These are phyloP conservation scores for Poeciliopsis gracilis DNA, from an alignment of 2,797 vertebrate species.

Conservation along the genomic window DNA sequence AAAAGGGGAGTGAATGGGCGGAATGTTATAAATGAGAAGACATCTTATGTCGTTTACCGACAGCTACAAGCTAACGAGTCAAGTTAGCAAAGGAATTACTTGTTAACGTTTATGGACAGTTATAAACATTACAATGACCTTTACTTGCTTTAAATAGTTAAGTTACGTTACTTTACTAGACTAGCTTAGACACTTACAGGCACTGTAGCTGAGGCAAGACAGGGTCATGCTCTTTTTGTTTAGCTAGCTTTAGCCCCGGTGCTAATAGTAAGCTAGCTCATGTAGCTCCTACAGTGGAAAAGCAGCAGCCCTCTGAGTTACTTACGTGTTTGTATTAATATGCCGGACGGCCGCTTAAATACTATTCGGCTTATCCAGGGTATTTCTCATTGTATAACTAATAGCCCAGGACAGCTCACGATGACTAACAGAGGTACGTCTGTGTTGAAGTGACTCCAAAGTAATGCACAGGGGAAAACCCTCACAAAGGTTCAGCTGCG, in stretches of 20 bases:
- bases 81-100: conserved; percentile 5
- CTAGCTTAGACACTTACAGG: not conserved
- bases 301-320: not conserved
- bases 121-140: not conserved
- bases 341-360: conserved; percentile 16
- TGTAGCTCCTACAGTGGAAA: not conserved
- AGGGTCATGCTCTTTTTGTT: conserved; percentile 33
- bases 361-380: conserved; percentile 18
- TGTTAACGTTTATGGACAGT: not conserved
- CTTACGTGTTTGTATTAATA: conserved; percentile 56
- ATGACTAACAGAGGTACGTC: conserved; percentile 20
- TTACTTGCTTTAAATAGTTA: too few relatives aligned
- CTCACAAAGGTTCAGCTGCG: conserved; percentile 40
- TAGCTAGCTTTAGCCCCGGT: conserved; percentile 44
- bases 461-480: not conserved
- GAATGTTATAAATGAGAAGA: not conserved
- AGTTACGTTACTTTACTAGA: not conserved
- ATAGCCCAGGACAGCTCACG: not conserved
- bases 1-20: not conserved
- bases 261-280: conserved; percentile 27
- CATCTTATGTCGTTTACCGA: conserved; percentile 18
- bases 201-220: not conserved
- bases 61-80: conserved; percentile 28
- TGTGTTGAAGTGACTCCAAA: conserved; percentile 21
- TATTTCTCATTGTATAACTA: conserved; percentile 52